These are phyloP conservation scores for Lepidocyrtoides sp. DNA, from an alignment of 2,888 invertebrate species.

Conservation along the genomic window DNA sequence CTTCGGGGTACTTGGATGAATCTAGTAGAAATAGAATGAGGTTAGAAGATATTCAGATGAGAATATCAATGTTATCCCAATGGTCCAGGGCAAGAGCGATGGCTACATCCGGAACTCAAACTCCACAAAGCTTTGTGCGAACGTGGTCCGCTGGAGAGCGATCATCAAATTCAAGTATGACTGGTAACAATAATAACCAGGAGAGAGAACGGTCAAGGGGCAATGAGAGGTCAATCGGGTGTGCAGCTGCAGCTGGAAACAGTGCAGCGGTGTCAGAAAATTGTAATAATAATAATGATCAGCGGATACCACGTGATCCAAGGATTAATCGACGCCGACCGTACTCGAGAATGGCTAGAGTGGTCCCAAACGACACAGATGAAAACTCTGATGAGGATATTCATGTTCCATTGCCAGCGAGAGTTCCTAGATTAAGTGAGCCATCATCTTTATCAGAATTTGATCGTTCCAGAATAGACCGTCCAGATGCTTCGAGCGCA, in stretches of 20 bases:
- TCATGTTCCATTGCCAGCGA: slow-evolving; percentile 68
- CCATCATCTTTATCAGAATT: background rate
- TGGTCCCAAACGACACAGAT: slow-evolving; percentile 35
- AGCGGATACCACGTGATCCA: background rate
- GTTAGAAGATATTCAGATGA: slow-evolving; percentile 80
- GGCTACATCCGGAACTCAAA: slow-evolving; percentile 82
- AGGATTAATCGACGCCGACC: slow-evolving; percentile 50
- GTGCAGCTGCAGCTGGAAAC: background rate
- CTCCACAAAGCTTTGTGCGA: slow-evolving; percentile 74
- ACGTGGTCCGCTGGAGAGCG: slow-evolving; percentile 40
- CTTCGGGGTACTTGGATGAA: slow-evolving; percentile 22
- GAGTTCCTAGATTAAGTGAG: slow-evolving; percentile 68
- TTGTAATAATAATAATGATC: background rate
- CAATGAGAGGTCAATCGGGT: background rate
- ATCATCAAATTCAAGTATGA: background rate
- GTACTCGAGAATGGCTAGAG: slow-evolving; percentile 68
- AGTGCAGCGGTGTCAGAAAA: background rate
- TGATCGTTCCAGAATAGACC: slow-evolving; percentile 10
- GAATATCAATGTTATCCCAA: slow-evolving; percentile 78
- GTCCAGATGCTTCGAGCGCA: slow-evolving; percentile 5
- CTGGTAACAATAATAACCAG: background rate
- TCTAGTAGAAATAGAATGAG: slow-evolving; percentile 59
- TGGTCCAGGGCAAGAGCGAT: slow-evolving; percentile 69
- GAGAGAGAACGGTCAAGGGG: slow-evolving; percentile 15
- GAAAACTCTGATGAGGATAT: slow-evolving; percentile 75